Percentiles rank a stretch among this genome's conserved stretches.
These are phyloP conservation scores for Brachypalpus laphriformis DNA, from an alignment of 2,888 invertebrate genomes.

Conservation along the genomic window DNA sequence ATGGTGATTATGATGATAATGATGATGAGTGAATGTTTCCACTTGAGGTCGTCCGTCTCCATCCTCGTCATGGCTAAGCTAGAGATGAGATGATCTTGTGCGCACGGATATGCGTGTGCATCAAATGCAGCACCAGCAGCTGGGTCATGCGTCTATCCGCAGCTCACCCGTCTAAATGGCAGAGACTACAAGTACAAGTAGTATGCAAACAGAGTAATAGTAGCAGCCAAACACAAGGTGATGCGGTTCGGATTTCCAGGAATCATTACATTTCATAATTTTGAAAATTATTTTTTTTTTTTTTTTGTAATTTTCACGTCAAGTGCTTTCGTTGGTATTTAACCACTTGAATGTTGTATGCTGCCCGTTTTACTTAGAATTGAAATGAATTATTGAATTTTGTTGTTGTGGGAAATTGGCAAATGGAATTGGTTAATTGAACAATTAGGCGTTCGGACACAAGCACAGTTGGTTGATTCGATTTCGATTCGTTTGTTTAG, in stretches of 20 bases:
- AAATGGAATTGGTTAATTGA: conserved; percentile 65
- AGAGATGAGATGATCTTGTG: conserved; percentile 45
- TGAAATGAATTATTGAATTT: too few species aligned
- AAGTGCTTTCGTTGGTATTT: conserved; percentile 70
- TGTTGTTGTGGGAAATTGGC: conserved; percentile 35
- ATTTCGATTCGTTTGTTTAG: conserved; percentile 66
- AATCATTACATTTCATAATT: conserved; percentile 58
- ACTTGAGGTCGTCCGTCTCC: conserved; percentile 53
- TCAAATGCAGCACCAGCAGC: conserved; percentile 54
- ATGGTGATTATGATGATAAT: conserved; percentile 52
- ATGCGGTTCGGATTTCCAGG: conserved; percentile 63
- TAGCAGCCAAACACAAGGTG: conserved; percentile 46
- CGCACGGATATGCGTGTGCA: conserved; percentile 15
- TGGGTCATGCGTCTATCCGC: conserved; percentile 37
- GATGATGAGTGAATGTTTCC: conserved; percentile 67
- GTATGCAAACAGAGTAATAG: conserved; percentile 48
- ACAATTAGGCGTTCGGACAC: conserved; percentile 63
- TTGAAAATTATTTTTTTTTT: neutral
- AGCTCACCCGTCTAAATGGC: conserved; percentile 23
- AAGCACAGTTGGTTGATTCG: conserved; percentile 47
- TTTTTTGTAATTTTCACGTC: conserved; percentile 42
- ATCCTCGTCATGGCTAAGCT: conserved; percentile 33
- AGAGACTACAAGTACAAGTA: conserved; percentile 41
- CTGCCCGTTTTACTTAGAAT: conserved; percentile 46
- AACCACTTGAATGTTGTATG: conserved; percentile 42